Base-by-base conservation (phyloP, 2,113 vertebrate species). In the Archilochus colubris region DNA sequence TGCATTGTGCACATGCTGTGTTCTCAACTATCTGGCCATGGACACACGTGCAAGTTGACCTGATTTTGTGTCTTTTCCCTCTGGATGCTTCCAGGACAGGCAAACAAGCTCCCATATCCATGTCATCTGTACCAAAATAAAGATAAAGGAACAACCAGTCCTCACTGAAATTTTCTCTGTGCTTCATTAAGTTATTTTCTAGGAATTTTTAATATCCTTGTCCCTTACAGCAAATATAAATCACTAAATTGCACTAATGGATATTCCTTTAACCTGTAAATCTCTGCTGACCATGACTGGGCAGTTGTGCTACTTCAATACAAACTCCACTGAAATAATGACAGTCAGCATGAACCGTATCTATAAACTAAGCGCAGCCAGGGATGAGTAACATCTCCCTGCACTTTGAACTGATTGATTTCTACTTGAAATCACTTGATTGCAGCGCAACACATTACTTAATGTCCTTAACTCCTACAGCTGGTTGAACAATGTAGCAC, bases 401-500 rank as follows among this genome's bases (percentile, higher is more conserved):
- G 59, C 15, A 50, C 48, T 55, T 68, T 51, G n/a, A 63, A 63
- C 68, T 24, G 8, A 57, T 10, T 28, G 76, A 84, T 50, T 70
- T 63, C 54, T 81, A n/a, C 38, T 33, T 80, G 73, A 68, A 81
- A 84, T 50, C 30, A 33, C 58, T 59, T 24, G 38, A 19, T 9
- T 40, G 69, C 55, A 46, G 18, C 6, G n/a, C 27, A 27, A 31
- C 44, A 16, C 6, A 2, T 12, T 46, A 12, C 24, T 59, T 38
- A 4, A 31, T 1, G 21, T 28, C 15, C 30, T 30, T 40, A n/a
- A 3, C 25, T 43, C 43, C 63, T 51, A 22, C 61, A 50, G 24
- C 18, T 0, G 3, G 25, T 5, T 20, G 24, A 31, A 33, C 10
- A 31, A 10, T 1, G 31, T 21, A 48, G 27, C 11, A 3, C 38